These are phyloP conservation scores for Drosophila pseudoobscura DNA, from an alignment of 1,140 invertebrate species.

Conservation along the genomic window DNA sequence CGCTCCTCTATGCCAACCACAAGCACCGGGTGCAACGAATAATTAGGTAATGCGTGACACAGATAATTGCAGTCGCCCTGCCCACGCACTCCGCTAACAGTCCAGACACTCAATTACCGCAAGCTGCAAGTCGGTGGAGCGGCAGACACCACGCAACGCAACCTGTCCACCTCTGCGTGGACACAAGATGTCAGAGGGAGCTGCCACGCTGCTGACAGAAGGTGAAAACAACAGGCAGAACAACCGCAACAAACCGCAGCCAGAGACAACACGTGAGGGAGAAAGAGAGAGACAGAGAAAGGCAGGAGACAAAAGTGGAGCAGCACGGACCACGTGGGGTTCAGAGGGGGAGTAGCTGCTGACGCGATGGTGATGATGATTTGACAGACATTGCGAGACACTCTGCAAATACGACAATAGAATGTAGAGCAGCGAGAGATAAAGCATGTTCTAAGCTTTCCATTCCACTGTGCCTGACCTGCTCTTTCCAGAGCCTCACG, in stretches of 20 bases:
- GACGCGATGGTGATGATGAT: conserved; percentile 28
- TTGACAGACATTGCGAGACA: conserved; percentile 21
- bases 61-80: conserved; percentile 36
- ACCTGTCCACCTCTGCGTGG: conserved; percentile 52
- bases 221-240: conserved; percentile 29
- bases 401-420: neutral
- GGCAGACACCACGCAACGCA: conserved; percentile 44
- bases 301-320: conserved; percentile 51
- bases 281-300: conserved; percentile 5
- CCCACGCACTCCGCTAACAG: conserved; percentile 39
- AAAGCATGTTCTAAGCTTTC: neutral
- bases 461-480: conserved; percentile 13
- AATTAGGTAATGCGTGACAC: conserved; percentile 60
- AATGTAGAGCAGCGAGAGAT: neutral
- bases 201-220: conserved; percentile 42
- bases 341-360: conserved; percentile 7
- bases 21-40: conserved; percentile 6
- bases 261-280: conserved; percentile 15
- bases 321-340: conserved; percentile 20
- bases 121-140: conserved; percentile 24
- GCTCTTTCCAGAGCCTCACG: neutral
- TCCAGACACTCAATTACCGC: conserved; percentile 23
- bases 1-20: neutral
- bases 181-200: conserved; percentile 38
- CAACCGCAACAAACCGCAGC: conserved; percentile 20